Percentiles rank a stretch among this genome's conserved stretches.
These are phyloP conservation scores for Metopolophium dirhodum DNA, from an alignment of 1,140 invertebrate species.

Conservation along the genomic window DNA sequence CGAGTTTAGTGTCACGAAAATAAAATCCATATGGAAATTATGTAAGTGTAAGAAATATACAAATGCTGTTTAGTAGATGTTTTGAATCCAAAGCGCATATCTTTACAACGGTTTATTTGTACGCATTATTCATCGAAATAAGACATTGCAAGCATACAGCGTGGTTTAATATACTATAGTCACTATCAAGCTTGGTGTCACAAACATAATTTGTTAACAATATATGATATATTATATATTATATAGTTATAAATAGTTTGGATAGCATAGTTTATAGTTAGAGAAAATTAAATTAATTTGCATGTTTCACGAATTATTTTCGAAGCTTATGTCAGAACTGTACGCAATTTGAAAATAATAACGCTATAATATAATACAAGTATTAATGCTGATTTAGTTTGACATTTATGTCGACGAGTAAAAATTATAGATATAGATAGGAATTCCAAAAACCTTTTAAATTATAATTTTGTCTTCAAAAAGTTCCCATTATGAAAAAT, in stretches of 20 bases:
- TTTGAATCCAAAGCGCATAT: not conserved
- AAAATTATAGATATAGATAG: not conserved
- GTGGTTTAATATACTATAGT: not conserved
- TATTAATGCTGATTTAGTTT: not conserved
- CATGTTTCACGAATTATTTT: not conserved
- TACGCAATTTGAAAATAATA: not conserved
- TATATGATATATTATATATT: not conserved
- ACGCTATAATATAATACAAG: not conserved
- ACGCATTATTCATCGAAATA: not conserved
- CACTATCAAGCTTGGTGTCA: not conserved
- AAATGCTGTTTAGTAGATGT: not conserved
- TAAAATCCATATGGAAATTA: not conserved
- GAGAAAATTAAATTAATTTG: slow-evolving; percentile 1
- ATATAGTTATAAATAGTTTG: not conserved
- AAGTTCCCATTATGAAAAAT: not conserved
- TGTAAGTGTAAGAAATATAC: not conserved
- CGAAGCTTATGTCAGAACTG: not conserved
- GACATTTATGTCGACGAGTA: not conserved
- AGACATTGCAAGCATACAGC: not conserved
- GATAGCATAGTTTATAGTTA: not conserved
- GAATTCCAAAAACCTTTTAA: not conserved
- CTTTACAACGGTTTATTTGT: not conserved
- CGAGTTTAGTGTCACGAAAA: not conserved
- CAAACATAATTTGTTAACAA: not conserved
- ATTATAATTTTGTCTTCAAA: not conserved